These are phyloP conservation scores for Anthophora plumipes DNA, from an alignment of 2,888 invertebrate species.

Conservation along the genomic window DNA sequence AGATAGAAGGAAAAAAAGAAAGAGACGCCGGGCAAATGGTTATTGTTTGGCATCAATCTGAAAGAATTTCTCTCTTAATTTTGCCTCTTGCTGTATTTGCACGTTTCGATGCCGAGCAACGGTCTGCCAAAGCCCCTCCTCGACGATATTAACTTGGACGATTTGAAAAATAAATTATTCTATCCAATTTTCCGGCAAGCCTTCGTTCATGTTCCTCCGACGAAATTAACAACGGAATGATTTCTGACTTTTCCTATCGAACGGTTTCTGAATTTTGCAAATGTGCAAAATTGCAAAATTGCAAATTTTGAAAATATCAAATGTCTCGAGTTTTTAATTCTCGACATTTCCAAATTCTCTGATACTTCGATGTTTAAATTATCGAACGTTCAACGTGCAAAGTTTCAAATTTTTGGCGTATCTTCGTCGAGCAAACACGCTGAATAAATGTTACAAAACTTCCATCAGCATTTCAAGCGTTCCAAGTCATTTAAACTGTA, in stretches of 20 bases:
- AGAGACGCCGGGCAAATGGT: constrained; percentile 42
- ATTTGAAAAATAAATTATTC: background rate
- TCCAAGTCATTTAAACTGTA: constrained; percentile 5
- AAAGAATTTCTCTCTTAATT: constrained; percentile 50
- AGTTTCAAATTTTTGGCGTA: background rate
- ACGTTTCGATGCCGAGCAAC: background rate
- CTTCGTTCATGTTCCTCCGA: too few species aligned
- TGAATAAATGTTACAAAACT: constrained; percentile 1
- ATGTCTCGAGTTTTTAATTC: too few species aligned
- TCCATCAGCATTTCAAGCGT: background rate
- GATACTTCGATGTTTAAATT: background rate
- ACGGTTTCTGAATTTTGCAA: background rate
- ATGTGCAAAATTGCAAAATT: background rate
- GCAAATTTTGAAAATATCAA: background rate
- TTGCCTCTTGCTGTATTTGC: constrained; percentile 1
- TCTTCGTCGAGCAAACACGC: background rate
- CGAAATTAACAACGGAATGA: too few species aligned
- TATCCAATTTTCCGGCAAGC: too few species aligned
- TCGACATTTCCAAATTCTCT: background rate
- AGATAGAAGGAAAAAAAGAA: constrained; percentile 26
- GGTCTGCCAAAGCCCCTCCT: background rate
- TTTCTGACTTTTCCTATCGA: background rate
- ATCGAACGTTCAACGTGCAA: background rate
- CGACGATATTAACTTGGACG: background rate
- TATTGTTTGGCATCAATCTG: constrained; percentile 54